phyloP scores from a whole-genome alignment of 2,797 vertebrate species.

The Fistularia commersonii region DNA sequence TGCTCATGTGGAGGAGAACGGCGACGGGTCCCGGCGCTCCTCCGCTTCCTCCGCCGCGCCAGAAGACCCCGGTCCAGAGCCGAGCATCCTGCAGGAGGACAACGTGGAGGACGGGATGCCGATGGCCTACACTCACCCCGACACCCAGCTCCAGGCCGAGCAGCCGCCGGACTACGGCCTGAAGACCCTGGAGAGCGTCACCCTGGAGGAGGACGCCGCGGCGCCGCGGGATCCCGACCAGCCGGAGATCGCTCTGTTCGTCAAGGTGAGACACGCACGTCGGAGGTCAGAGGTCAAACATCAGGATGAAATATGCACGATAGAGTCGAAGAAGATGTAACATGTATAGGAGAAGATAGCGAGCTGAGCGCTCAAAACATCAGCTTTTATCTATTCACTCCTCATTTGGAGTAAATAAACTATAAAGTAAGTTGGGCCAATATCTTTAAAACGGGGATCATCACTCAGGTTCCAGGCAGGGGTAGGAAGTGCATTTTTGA shows the following conservation, averaged over 20 bases:
- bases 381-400: too few species aligned
- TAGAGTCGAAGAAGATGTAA: too few species aligned
- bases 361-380: too few species aligned
- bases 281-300: background rate
- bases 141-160: constrained; percentile 23
- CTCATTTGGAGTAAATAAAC: too few species aligned
- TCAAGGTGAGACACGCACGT: constrained; percentile 64
- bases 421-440: too few species aligned
- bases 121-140: constrained; percentile 41
- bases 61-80: constrained; percentile 35
- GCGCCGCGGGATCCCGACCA: constrained; percentile 48
- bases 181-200: constrained; percentile 44
- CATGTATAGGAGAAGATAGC: too few species aligned
- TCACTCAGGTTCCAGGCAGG: too few species aligned
- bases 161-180: constrained; percentile 61
- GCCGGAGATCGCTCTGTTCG: constrained; percentile 67
- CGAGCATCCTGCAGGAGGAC: constrained; percentile 23
- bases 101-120: constrained; percentile 44
- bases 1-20: constrained; percentile 11
- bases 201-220: constrained; percentile 29
- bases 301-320: too few species aligned
- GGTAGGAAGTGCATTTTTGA: too few species aligned
- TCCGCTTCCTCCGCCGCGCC: constrained; percentile 45
- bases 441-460: too few species aligned
- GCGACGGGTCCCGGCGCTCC: constrained; percentile 48